These are phyloP conservation scores for Trogon melanurus DNA, from an alignment of 2,113 vertebrate genomes.

Conservation along the genomic window DNA sequence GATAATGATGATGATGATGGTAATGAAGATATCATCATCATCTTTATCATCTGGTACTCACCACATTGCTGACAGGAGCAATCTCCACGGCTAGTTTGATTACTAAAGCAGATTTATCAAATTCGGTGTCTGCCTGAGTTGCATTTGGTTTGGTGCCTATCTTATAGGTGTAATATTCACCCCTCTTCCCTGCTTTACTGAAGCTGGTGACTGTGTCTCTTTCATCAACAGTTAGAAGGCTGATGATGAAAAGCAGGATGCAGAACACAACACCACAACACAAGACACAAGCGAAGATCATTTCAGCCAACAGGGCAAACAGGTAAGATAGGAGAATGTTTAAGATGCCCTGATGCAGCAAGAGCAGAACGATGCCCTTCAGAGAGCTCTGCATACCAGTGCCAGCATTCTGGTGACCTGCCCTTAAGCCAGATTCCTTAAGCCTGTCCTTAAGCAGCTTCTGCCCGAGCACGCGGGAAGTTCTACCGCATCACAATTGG, in stretches of 20 bases:
- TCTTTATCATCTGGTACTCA: neutral
- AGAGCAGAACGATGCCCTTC: neutral
- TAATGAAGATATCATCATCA: too few species aligned
- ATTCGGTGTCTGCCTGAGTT: neutral
- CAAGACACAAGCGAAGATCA: neutral
- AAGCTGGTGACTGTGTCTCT: neutral
- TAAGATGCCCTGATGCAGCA: neutral
- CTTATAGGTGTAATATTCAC: neutral
- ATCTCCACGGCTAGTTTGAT: neutral
- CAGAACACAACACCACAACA: neutral
- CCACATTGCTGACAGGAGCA: neutral
- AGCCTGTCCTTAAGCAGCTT: neutral
- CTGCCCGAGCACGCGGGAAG: accelerated
- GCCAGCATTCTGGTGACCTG: neutral
- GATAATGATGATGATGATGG: neutral
- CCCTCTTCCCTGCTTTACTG: neutral
- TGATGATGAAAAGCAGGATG: neutral
- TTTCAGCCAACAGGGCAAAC: neutral
- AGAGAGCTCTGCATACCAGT: neutral
- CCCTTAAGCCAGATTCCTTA: neutral
- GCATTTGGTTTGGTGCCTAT: neutral
- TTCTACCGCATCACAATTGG: neutral
- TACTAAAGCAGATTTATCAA: neutral
- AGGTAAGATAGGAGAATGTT: neutral
- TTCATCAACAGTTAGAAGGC: neutral